phyloP scores from a whole-genome alignment of 2,888 invertebrate genomes.

The Drosophila suboccidentalis region DNA sequence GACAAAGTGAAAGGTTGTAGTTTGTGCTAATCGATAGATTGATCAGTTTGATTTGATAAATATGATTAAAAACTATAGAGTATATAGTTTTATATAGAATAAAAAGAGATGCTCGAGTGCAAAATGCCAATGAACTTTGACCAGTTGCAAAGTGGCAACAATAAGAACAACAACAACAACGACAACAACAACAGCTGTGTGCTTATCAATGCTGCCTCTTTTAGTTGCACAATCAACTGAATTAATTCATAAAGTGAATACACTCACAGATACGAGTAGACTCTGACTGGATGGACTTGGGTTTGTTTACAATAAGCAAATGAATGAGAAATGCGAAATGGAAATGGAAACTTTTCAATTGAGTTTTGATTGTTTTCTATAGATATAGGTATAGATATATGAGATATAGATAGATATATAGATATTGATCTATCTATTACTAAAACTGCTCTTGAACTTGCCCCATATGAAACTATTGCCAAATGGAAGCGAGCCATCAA shows the following conservation, averaged over 20 bases:
- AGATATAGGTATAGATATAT: background rate
- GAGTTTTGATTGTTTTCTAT: conserved; percentile 14
- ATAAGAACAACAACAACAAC: conserved; percentile 1
- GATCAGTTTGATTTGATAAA: background rate
- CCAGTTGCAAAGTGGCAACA: conserved; percentile 15
- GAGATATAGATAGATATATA: background rate
- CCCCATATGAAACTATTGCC: background rate
- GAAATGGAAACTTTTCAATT: conserved; percentile 23
- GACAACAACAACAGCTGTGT: conserved; percentile 11
- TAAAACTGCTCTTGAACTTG: conserved; percentile 17
- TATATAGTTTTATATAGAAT: background rate
- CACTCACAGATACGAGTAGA: conserved; percentile 6
- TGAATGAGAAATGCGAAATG: conserved; percentile 10
- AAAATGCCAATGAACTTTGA: conserved; percentile 38
- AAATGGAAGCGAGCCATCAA: background rate
- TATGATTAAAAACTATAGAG: background rate
- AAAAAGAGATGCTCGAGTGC: conserved; percentile 21
- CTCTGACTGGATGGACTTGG: background rate
- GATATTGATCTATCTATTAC: background rate
- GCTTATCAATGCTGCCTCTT: conserved; percentile 53
- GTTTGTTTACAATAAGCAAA: background rate
- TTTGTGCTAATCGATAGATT: background rate
- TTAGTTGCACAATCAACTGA: conserved; percentile 29
- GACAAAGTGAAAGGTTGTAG: conserved; percentile 4
- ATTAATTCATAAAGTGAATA: conserved; percentile 36